Percentiles rank a stretch among this genome's conserved stretches.
Conservation (phyloP, 2,888 invertebrate species). For the Drosophila eohydei region DNA sequence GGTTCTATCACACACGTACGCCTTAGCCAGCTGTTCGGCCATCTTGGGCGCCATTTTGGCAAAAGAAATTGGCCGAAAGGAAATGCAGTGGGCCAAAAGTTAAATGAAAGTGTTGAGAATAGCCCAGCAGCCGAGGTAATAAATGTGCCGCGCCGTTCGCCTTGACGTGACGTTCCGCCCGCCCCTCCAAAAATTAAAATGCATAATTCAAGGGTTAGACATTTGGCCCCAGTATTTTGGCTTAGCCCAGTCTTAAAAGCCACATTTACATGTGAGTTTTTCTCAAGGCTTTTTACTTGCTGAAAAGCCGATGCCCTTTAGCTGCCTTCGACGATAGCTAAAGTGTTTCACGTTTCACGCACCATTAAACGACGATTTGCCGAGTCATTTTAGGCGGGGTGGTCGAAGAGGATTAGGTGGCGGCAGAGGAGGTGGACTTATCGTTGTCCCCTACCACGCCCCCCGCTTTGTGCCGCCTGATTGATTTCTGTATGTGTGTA, state of each 20-base stretch:
- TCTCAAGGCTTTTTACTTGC: slow-evolving; percentile 28
- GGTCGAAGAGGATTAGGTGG: slow-evolving; percentile 5
- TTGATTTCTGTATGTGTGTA: slow-evolving; percentile 71
- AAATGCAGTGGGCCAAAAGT: slow-evolving; percentile 69
- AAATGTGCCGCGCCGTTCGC: slow-evolving; percentile 66
- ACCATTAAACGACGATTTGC: slow-evolving; percentile 75
- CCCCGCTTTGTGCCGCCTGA: slow-evolving; percentile 75
- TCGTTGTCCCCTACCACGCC: slow-evolving; percentile 31
- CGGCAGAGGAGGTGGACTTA: slow-evolving; percentile 33
- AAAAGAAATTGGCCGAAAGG: slow-evolving; percentile 56
- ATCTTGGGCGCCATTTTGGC: slow-evolving; percentile 56
- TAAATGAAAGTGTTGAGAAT: slow-evolving; percentile 74
- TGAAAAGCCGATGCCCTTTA: slow-evolving; percentile 36
- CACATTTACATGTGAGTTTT: slow-evolving; percentile 71
- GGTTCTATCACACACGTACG: slow-evolving; percentile 2
- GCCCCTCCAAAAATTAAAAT: slow-evolving; percentile 66
- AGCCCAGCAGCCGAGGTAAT: slow-evolving; percentile 61
- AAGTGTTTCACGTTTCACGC: slow-evolving; percentile 79
- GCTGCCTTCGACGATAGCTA: slow-evolving; percentile 58
- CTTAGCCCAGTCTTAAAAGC: slow-evolving; percentile 45
- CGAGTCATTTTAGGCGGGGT: slow-evolving; percentile 62
- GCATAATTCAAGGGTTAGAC: slow-evolving; percentile 69
- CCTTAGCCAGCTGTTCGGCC: slow-evolving; percentile 40
- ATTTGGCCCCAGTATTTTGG: slow-evolving; percentile 18
- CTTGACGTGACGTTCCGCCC: slow-evolving; percentile 53